Percentiles rank a stretch among this genome's conserved stretches.
Conservation (phyloP, 2,797 vertebrate genomes). For the Sparidentex hasta region DNA sequence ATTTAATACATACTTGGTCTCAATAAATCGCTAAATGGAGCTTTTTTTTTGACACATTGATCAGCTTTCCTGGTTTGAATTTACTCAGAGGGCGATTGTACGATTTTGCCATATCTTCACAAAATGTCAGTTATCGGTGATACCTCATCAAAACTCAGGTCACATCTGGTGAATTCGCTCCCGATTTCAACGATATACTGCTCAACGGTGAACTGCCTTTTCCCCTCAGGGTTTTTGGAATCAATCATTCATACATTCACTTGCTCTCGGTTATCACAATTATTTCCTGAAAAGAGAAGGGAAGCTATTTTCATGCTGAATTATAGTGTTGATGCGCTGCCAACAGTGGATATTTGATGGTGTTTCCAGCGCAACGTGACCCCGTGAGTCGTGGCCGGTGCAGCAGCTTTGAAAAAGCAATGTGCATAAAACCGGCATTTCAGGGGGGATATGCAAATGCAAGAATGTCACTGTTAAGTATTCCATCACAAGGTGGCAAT, state of each 20-base stretch:
- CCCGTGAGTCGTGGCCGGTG: conserved; percentile 16
- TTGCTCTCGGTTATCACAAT: conserved; percentile 37
- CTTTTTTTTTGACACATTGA: not conserved
- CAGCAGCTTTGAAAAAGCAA: conserved; percentile 44
- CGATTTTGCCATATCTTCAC: not conserved
- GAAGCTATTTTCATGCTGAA: conserved; percentile 52
- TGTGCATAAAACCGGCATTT: conserved; percentile 22
- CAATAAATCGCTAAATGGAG: not conserved
- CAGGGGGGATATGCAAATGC: conserved; percentile 32
- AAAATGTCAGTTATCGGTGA: conserved; percentile 12
- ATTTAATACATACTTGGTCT: not conserved
- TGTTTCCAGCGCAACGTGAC: conserved; percentile 32
- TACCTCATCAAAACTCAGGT: conserved; percentile 29
- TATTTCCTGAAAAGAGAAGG: conserved; percentile 39
- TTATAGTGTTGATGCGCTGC: conserved; percentile 42
- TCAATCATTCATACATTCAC: conserved; percentile 32
- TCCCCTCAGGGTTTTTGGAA: not conserved
- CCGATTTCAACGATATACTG: conserved; percentile 16
- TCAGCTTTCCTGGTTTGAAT: not conserved
- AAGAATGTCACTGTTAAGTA: conserved; percentile 13
- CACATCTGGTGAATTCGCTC: conserved; percentile 11
- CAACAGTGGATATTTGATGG: conserved; percentile 43
- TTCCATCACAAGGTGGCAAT: conserved; percentile 57
- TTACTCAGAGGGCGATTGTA: not conserved
- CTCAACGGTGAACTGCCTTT: conserved; percentile 12